Conservation (phyloP, 2,888 invertebrate genomes). For the Cerceris rybyensis region DNA sequence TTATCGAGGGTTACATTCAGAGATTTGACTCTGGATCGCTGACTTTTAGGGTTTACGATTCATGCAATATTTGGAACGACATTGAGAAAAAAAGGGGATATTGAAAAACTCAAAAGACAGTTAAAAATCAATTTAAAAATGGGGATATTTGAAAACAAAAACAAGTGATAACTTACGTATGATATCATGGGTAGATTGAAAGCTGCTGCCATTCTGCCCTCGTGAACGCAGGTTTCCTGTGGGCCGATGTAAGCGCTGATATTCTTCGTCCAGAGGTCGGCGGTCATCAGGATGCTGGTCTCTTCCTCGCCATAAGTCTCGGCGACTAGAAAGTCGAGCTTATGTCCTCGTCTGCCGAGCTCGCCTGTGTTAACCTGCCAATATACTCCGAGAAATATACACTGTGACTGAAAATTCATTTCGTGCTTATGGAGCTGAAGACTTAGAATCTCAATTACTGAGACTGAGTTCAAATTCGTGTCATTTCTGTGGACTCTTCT, state of each 20-base stretch:
- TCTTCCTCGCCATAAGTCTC: conserved; percentile 96
- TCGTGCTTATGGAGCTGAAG: neutral
- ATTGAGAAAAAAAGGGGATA: too few relatives aligned
- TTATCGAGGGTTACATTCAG: neutral
- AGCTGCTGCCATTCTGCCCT: conserved; percentile 95
- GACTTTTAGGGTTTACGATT: too few relatives aligned
- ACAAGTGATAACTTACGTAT: conserved; percentile 88
- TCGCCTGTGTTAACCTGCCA: conserved; percentile 84
- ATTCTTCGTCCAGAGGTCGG: conserved; percentile 91
- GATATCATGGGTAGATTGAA: conserved; percentile 98
- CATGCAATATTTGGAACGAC: too few relatives aligned
- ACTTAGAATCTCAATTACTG: too few relatives aligned
- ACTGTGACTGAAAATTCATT: neutral
- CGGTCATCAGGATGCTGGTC: conserved; percentile 92
- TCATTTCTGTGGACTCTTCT: too few relatives aligned
- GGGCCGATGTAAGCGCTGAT: conserved; percentile 95
- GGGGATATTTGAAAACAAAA: neutral
- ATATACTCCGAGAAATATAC: too few relatives aligned
- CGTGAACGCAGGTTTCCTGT: conserved; percentile 95
- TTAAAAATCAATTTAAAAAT: too few relatives aligned
- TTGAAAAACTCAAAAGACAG: too few relatives aligned
- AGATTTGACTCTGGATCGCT: neutral
- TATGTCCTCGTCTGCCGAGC: conserved; percentile 87
- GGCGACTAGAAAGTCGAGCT: conserved; percentile 90
- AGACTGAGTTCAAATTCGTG: too few relatives aligned